Percentiles rank a stretch among this genome's conserved stretches.
Conservation (phyloP, 2,888 invertebrate species). For the Pheosia tremula region DNA sequence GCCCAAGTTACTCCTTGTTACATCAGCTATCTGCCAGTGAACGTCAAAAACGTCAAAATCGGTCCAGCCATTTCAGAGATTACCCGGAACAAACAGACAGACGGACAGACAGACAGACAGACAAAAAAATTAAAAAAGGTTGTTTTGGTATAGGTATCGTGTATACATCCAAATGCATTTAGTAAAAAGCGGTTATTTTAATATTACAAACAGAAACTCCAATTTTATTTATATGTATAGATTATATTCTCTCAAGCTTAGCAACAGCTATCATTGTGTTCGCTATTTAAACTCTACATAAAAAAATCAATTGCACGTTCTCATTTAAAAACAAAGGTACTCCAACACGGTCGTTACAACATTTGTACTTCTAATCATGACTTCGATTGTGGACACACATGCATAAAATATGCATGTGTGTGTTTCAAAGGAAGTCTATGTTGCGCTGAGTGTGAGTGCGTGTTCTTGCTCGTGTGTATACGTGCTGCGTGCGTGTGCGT, state of each 20-base stretch:
- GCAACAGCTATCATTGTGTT: slow-evolving; percentile 3
- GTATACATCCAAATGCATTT: too few relatives aligned
- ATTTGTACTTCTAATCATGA: slow-evolving; percentile 23
- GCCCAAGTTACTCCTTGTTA: too few relatives aligned
- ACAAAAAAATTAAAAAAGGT: too few relatives aligned
- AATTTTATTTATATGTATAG: too few relatives aligned
- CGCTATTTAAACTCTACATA: slow-evolving; percentile 5
- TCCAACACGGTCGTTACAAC: slow-evolving; percentile 27
- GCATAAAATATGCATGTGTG: background rate
- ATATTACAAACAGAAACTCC: too few relatives aligned
- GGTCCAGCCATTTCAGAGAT: too few relatives aligned
- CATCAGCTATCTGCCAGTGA: too few relatives aligned
- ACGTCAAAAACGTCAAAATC: too few relatives aligned
- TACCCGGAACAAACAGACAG: too few relatives aligned
- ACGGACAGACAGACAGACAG: too few relatives aligned
- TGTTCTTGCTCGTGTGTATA: slow-evolving; percentile 4
- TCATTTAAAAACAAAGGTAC: slow-evolving; percentile 34
- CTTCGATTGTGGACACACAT: background rate
- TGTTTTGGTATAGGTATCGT: too few relatives aligned
- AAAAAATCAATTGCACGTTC: slow-evolving; percentile 29
- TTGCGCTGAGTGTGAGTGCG: background rate
- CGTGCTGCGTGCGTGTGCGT: slow-evolving; percentile 37
- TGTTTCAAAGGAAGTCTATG: background rate
- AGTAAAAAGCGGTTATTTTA: too few relatives aligned
- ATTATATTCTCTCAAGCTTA: background rate